Percentiles rank a stretch among this genome's conserved stretches.
These are phyloP conservation scores for Drosophila mauritiana DNA, from an alignment of 1,140 invertebrate genomes.

Conservation along the genomic window DNA sequence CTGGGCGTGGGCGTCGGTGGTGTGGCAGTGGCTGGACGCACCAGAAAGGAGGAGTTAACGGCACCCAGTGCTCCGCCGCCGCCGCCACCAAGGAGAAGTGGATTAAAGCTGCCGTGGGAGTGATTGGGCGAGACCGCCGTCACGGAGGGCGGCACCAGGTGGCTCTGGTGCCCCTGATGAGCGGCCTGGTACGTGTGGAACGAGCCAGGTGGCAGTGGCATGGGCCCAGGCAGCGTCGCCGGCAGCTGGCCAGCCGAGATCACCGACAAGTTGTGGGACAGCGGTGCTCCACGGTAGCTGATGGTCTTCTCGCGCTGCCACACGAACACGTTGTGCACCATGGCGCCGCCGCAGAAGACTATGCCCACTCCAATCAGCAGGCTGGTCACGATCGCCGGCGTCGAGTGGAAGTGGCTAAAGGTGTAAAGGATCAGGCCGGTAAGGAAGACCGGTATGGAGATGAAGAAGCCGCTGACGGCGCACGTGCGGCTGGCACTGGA, in stretches of 20 bases:
- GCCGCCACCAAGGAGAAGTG: constrained; percentile 45
- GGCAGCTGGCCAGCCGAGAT: constrained; percentile 39
- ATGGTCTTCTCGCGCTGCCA: constrained; percentile 95
- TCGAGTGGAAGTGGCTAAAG: constrained; percentile 96
- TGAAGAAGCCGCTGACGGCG: constrained; percentile 95
- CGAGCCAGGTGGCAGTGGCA: constrained; percentile 11
- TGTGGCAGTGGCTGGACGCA: constrained; percentile 85
- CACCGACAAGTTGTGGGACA: constrained; percentile 46
- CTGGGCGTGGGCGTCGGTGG: constrained; percentile 85
- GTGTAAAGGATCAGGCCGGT: constrained; percentile 96
- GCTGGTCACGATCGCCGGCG: constrained; percentile 94
- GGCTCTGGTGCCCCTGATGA: constrained; percentile 25
- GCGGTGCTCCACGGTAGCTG: constrained; percentile 84
- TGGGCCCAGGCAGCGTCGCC: constrained; percentile 7
- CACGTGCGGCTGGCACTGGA: constrained; percentile 95
- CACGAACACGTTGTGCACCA: constrained; percentile 97
- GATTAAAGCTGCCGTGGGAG: constrained; percentile 83
- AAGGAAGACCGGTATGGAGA: constrained; percentile 96
- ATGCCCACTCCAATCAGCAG: constrained; percentile 95
- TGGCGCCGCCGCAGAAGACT: constrained; percentile 95
- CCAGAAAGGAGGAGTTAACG: constrained; percentile 73
- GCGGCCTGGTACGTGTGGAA: constrained; percentile 62
- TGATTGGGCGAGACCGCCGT: constrained; percentile 83
- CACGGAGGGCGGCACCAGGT: constrained; percentile 67
- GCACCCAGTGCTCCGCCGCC: constrained; percentile 29